Percentiles rank a stretch among this genome's conserved stretches.
Evolutionary conservation across 2,797 vertebrate genomes (phyloP).

Genomic region (Masticophis lateralis): DNA sequence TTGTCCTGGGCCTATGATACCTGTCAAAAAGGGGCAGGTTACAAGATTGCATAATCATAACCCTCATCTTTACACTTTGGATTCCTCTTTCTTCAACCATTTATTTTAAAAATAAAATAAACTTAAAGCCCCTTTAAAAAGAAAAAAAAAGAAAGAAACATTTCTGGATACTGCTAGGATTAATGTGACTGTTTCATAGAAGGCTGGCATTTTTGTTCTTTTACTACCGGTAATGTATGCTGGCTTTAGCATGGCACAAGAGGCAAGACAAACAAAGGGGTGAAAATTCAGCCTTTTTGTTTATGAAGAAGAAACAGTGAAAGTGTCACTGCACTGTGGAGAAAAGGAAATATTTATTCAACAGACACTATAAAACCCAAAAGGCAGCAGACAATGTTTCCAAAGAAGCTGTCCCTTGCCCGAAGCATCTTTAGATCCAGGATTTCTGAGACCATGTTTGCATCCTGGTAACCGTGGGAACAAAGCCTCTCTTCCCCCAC

Average conservation of each 20-base stretch:
- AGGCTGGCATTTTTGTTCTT: neutral
- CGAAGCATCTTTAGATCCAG: neutral
- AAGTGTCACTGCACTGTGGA: neutral
- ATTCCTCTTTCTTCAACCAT: neutral
- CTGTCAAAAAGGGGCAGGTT: neutral
- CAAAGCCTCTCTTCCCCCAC: neutral
- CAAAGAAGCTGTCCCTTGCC: neutral
- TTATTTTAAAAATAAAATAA: neutral
- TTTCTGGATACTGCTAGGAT: neutral
- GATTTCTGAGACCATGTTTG: neutral
- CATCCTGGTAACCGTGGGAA: neutral
- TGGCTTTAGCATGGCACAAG: neutral
- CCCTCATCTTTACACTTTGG: neutral
- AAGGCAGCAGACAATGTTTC: neutral
- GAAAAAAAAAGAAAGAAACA: neutral
- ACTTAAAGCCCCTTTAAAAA: neutral
- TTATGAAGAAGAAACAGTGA: neutral
- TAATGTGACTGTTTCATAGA: neutral
- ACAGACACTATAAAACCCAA: neutral
- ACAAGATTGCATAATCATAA: neutral
- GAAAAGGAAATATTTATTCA: conserved; percentile 23
- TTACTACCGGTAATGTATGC: neutral
- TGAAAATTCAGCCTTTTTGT: neutral
- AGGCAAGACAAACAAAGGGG: neutral
- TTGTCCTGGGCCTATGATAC: neutral